phyloP scores from a whole-genome alignment of 2,113 vertebrate species.

The Chionodraco myersi region DNA sequence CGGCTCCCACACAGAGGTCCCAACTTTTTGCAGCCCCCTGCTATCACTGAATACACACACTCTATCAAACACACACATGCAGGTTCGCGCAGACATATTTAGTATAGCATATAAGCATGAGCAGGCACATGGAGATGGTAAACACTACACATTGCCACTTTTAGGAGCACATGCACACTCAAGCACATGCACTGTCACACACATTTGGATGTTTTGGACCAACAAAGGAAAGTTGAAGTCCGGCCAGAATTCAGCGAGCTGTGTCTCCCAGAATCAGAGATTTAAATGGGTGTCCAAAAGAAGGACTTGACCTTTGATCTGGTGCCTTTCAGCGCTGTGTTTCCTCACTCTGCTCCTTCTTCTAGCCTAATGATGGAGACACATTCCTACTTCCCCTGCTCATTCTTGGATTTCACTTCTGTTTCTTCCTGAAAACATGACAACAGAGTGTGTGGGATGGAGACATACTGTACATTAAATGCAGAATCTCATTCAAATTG shows the following conservation, averaged over 20 bases:
- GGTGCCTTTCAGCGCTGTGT: conserved; percentile 57
- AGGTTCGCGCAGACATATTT: neutral
- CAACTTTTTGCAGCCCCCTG: conserved; percentile 35
- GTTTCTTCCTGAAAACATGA: conserved; percentile 55
- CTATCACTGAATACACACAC: conserved; percentile 56
- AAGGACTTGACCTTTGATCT: conserved; percentile 72
- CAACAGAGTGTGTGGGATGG: conserved; percentile 19
- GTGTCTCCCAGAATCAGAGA: conserved; percentile 44
- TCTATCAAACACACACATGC: conserved; percentile 15
- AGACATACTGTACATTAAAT: neutral
- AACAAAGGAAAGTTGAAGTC: conserved; percentile 50
- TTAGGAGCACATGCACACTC: neutral
- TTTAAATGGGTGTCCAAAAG: conserved; percentile 64
- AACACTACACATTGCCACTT: neutral
- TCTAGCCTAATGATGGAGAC: conserved; percentile 39
- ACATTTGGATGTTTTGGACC: conserved; percentile 40
- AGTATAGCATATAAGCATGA: neutral
- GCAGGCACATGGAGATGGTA: neutral
- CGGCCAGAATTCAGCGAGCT: conserved; percentile 48
- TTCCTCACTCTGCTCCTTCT: conserved; percentile 49
- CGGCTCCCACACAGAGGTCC: conserved; percentile 55
- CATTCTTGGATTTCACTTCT: conserved; percentile 64
- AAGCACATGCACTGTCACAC: neutral
- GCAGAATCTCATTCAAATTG: conserved; percentile 5
- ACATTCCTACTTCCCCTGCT: conserved; percentile 60